Conservation (phyloP, 2,888 invertebrate species). For the Embidobia sp. region DNA sequence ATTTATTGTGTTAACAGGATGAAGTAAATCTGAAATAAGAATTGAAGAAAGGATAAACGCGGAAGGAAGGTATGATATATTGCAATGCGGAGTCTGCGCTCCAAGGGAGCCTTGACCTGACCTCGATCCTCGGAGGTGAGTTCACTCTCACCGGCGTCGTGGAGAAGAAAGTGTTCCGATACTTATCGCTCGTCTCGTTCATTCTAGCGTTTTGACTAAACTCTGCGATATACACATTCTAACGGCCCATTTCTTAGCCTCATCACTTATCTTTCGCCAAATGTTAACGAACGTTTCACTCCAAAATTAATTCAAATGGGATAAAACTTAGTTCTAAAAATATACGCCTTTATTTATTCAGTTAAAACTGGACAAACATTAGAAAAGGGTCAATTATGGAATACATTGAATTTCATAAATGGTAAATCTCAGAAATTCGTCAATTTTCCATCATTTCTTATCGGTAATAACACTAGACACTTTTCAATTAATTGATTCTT, state of each 20-base stretch:
- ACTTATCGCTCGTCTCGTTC: conserved; percentile 67
- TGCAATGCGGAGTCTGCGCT: conserved; percentile 68
- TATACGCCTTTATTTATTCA: conserved; percentile 7
- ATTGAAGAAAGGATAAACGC: conserved; percentile 36
- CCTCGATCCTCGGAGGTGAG: conserved; percentile 80
- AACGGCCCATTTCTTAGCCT: conserved; percentile 24
- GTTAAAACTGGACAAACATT: neutral
- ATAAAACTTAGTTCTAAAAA: conserved; percentile 21
- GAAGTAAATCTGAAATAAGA: too few species aligned
- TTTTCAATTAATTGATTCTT: conserved; percentile 1
- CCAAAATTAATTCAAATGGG: conserved; percentile 7
- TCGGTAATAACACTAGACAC: too few species aligned
- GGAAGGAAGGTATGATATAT: conserved; percentile 47
- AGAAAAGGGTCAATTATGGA: conserved; percentile 19
- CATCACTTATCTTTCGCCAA: conserved; percentile 14
- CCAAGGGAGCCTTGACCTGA: conserved; percentile 81
- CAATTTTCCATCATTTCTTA: too few species aligned
- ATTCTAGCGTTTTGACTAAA: conserved; percentile 68
- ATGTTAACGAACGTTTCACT: conserved; percentile 13
- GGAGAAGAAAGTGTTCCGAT: conserved; percentile 81
- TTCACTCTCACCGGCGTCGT: conserved; percentile 81
- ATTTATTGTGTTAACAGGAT: too few species aligned
- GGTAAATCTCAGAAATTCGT: neutral
- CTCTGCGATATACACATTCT: conserved; percentile 26
- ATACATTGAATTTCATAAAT: conserved; percentile 2